Percentiles rank a stretch among this genome's conserved stretches.
phyloP scores from a whole-genome alignment of 2,888 invertebrate species.

The Plebejus argus region DNA sequence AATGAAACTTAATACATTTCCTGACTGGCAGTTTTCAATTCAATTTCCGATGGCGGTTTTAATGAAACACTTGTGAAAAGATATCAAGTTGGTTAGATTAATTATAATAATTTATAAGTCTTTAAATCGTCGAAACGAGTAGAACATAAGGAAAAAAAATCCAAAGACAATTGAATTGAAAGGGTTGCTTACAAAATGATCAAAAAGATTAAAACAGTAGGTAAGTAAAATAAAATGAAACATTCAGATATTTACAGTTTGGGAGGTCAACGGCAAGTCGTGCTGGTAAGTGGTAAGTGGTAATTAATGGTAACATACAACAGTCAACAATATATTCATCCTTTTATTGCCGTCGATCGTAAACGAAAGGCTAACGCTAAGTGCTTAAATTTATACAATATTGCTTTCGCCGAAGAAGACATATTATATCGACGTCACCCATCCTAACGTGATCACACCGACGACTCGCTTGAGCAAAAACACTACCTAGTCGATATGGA shows the following conservation, averaged over 20 bases:
- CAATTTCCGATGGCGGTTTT: conserved; percentile 9
- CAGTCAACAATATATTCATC: conserved; percentile 31
- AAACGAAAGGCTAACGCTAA: conserved; percentile 2
- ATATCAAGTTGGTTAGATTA: neutral
- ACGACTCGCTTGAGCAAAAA: conserved; percentile 41
- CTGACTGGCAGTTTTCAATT: neutral
- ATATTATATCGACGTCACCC: conserved; percentile 11
- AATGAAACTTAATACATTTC: neutral
- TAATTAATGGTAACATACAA: conserved; percentile 23
- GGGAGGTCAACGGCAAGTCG: neutral
- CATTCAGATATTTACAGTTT: neutral
- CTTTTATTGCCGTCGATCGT: conserved; percentile 2
- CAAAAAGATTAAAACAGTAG: conserved; percentile 63
- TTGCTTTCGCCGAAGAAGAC: conserved; percentile 15
- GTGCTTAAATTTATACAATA: conserved; percentile 16
- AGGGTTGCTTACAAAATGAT: conserved; percentile 38
- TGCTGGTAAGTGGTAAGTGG: conserved; percentile 2
- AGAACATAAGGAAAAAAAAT: conserved; percentile 23
- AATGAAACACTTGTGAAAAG: neutral
- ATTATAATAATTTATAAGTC: too few species aligned
- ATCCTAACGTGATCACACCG: conserved; percentile 32
- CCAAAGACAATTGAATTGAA: conserved; percentile 35
- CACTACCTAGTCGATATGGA: conserved; percentile 33
- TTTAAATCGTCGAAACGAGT: neutral
- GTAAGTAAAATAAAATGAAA: neutral